Conservation (phyloP, 2,888 invertebrate species). For the Tanytarsus gracilentus region DNA sequence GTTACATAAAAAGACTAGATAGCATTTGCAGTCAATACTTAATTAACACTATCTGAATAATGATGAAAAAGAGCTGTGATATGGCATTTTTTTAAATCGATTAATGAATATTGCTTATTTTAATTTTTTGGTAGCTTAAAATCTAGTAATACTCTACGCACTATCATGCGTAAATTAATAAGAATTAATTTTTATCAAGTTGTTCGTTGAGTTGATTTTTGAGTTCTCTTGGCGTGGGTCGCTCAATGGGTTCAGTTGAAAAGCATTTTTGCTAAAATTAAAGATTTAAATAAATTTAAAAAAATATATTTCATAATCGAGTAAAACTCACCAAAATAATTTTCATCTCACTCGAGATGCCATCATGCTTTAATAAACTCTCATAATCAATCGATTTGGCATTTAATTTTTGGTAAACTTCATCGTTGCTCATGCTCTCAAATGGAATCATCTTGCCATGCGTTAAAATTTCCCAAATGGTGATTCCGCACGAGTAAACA, state of each 20-base stretch:
- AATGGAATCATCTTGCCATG: constrained; percentile 72
- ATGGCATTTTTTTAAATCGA: no score
- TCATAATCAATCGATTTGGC: constrained; percentile 54
- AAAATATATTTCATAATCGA: neutral
- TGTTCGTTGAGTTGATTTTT: constrained; percentile 2
- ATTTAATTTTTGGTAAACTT: constrained; percentile 38
- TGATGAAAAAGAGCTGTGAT: no score
- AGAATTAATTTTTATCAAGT: neutral
- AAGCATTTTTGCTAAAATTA: constrained; percentile 39
- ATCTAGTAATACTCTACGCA: no score
- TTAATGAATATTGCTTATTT: no score
- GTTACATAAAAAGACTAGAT: no score
- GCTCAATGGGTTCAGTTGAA: constrained; percentile 41
- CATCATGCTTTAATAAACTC: constrained; percentile 35
- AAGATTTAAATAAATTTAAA: constrained; percentile 19
- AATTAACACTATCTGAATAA: no score
- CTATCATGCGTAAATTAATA: no score
- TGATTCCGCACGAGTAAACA: constrained; percentile 81
- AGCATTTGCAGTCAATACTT: no score
- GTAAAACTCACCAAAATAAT: constrained; percentile 46
- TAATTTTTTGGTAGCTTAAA: no score
- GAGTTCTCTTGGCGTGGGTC: constrained; percentile 34
- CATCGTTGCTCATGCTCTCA: constrained; percentile 41
- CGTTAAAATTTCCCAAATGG: constrained; percentile 82
- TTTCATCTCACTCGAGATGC: constrained; percentile 53